phyloP scores from a whole-genome alignment of 2,113 vertebrate species.

The Ciconia maguari region DNA sequence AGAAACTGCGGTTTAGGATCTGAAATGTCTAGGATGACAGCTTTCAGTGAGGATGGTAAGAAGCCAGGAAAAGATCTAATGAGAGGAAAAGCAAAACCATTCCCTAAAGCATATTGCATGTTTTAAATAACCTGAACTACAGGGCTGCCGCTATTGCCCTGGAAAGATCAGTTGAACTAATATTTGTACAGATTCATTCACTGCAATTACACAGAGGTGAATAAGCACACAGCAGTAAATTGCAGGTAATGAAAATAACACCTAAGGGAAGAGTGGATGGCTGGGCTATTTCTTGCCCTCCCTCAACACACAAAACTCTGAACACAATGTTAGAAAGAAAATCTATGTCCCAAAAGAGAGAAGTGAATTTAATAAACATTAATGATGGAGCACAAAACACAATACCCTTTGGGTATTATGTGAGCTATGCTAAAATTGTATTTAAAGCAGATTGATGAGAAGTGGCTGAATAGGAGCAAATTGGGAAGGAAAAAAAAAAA shows the following conservation, averaged over 20 bases:
- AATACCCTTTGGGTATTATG: neutral
- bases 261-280: neutral
- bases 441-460: neutral
- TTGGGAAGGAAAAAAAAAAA: neutral
- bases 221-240: constrained; percentile 1
- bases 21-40: neutral
- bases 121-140: constrained; percentile 1
- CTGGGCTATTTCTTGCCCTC: neutral
- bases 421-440: neutral
- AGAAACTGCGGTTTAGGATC: neutral
- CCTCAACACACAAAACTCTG: neutral
- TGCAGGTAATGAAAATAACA: constrained; percentile 6
- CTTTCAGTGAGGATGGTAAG: neutral
- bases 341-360: neutral
- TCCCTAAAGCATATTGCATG: neutral
- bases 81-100: neutral
- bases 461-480: neutral
- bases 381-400: neutral
- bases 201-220: neutral
- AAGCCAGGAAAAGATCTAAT: neutral
- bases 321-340: neutral
- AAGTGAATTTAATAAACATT: neutral
- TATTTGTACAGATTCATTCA: constrained; percentile 23
- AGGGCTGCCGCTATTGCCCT: neutral
- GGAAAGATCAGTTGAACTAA: neutral